Base-by-base conservation (phyloP, 2,797 vertebrate species). In the Centropyge bicolor region DNA sequence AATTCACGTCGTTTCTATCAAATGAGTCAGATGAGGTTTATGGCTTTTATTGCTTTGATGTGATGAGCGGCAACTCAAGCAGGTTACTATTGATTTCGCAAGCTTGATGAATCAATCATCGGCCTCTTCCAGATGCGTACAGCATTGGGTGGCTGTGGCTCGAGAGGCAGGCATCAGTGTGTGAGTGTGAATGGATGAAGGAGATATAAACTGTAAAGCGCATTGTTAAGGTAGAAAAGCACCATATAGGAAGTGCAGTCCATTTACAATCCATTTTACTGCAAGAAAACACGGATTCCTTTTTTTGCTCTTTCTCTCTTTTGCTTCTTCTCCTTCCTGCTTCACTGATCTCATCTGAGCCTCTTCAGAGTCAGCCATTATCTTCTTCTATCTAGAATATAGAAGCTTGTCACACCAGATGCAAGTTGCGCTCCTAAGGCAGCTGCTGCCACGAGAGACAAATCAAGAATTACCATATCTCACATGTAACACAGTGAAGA, bases 51-150 rank as follows among this genome's bases (percentile, higher is more conserved):
- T 85, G 68, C 75, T 81, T 82, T 74, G 79, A 87, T 77, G 77
- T 20, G 11, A 82, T 82, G 87, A 88, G 73, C 77, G 70, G 79
- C 86, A 86, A 63, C 81, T 80, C 63, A 16, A 80, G 72, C 82
- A 84, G 87, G 67, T 90, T 89, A 55, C 60, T 75, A 93, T 92
- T 87, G 92, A 92, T 92, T 88, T 66, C 79, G 22, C n/a, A 56
- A 67, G 74, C 70, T 85, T 88, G 83, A 84, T 89, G 81, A 92
- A 93, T 93, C 92, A 91, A 89, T 93, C 90, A 86, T 85, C 64
- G 55, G 74, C 80, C 82, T 86, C 74, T 85, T 82, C 70, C 86
- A 89, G 83, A 76, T 86, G 76, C 76, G 60, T 56, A 76, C 74
- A 70, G 66, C 61, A 38, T 38, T 0, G 24, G 66, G 48, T 56